Evolutionary conservation across 2,888 invertebrate species (phyloP).

Genomic region (Petrolisthes manimaculis): DNA sequence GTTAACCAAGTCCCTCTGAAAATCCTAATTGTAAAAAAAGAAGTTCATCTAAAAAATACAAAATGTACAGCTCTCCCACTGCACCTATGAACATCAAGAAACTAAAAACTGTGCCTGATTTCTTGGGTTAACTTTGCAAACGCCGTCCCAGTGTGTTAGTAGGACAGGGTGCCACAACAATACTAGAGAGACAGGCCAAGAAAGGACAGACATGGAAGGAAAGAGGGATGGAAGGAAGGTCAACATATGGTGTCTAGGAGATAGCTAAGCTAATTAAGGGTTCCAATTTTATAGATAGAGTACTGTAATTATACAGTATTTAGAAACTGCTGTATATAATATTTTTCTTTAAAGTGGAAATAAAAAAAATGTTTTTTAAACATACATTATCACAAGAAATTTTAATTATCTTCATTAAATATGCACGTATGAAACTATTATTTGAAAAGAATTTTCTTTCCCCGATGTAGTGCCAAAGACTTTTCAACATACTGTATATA

Average conservation of each 20-base stretch:
- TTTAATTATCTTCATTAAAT: too few relatives aligned
- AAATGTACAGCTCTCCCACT: constrained; percentile 1
- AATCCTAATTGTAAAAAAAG: background rate
- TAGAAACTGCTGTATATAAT: background rate
- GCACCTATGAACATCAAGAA: background rate
- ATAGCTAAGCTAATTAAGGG: constrained; percentile 36
- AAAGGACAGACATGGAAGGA: constrained; percentile 28
- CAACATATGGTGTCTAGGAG: constrained; percentile 32
- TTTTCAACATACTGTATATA: too few relatives aligned
- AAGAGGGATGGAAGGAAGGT: constrained; percentile 39
- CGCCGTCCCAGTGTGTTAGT: constrained; percentile 48
- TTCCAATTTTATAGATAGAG: background rate
- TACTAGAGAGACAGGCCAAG: constrained; percentile 21
- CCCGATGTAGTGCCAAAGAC: too few relatives aligned
- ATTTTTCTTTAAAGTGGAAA: too few relatives aligned
- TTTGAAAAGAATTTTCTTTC: too few relatives aligned
- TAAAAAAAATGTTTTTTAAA: too few relatives aligned
- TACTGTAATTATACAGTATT: background rate
- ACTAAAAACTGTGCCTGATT: background rate
- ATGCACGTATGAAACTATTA: too few relatives aligned
- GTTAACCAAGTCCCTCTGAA: constrained; percentile 39
- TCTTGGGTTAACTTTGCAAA: constrained; percentile 44
- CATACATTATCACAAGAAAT: too few relatives aligned
- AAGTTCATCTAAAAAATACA: background rate
- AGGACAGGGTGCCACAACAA: constrained; percentile 45